A percentile compares a stretch with the other conserved stretches of the same genome.
Conservation (phyloP, 2,888 invertebrate species). For the Pyrocoelia pectoralis region DNA sequence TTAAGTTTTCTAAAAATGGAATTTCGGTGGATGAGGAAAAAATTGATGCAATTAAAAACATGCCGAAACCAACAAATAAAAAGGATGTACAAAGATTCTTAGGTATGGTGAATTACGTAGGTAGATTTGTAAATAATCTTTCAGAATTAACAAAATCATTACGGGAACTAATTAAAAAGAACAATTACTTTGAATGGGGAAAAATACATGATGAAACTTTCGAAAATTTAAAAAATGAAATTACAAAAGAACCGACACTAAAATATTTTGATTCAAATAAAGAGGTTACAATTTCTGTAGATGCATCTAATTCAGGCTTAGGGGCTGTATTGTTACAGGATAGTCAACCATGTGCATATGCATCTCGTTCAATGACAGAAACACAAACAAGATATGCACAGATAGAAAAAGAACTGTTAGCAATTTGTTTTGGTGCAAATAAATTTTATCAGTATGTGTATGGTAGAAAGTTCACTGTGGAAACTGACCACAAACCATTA, state of each 20-base stretch:
- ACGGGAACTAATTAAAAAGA: conserved; percentile 5
- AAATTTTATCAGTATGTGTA: conserved; percentile 6
- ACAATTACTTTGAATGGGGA: conserved; percentile 1
- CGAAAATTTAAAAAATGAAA: conserved; percentile 10
- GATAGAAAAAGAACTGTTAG: too few relatives aligned
- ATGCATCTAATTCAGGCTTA: conserved; percentile 26
- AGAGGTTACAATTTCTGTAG: conserved; percentile 16
- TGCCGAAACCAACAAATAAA: conserved; percentile 35
- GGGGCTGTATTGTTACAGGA: conserved; percentile 50
- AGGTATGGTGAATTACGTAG: conserved; percentile 38
- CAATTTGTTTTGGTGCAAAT: neutral
- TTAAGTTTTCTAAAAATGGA: too few relatives aligned
- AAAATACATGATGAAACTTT: neutral
- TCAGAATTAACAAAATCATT: conserved; percentile 10
- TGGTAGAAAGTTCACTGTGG: neutral
- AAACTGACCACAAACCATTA: too few relatives aligned
- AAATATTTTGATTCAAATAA: conserved; percentile 20
- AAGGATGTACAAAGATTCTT: conserved; percentile 33
- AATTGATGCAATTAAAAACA: conserved; percentile 33
- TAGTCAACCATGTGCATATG: conserved; percentile 48
- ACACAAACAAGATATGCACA: neutral
- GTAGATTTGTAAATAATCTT: conserved; percentile 19
- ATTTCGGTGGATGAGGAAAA: conserved; percentile 32
- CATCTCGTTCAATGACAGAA: conserved; percentile 43
- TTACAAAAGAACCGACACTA: conserved; percentile 6